phyloP scores from a whole-genome alignment of 2,113 vertebrate species.

The Lichenostomus cassidix region DNA sequence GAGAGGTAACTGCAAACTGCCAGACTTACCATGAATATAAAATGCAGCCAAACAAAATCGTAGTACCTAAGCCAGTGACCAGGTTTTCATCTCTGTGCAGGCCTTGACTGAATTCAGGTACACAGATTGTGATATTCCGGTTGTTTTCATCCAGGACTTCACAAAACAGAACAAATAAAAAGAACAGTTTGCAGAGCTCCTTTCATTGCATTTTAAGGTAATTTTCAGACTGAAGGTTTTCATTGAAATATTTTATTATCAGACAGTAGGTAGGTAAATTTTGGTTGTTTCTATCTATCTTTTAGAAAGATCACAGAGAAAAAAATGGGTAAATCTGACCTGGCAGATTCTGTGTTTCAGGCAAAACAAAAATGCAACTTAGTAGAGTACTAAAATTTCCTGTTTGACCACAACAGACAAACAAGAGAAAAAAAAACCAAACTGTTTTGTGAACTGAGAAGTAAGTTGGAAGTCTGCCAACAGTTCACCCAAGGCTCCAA shows the following conservation, averaged over 20 bases:
- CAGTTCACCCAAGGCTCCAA: not conserved
- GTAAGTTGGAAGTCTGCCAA: not conserved
- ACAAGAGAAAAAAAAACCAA: not conserved
- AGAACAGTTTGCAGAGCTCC: not conserved
- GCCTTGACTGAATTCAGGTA: constrained; percentile 83
- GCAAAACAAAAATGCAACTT: not conserved
- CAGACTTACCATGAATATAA: constrained; percentile 91
- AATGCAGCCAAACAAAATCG: constrained; percentile 87
- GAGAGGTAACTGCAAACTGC: not conserved
- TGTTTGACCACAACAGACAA: not conserved
- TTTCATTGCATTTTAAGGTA: not conserved
- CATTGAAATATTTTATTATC: not conserved
- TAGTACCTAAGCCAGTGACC: constrained; percentile 83
- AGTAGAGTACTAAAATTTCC: not conserved
- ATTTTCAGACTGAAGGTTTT: not conserved
- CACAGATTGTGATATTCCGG: constrained; percentile 86
- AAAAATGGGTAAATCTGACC: not conserved
- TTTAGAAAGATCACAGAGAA: not conserved
- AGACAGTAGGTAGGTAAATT: not conserved
- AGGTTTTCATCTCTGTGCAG: constrained; percentile 84
- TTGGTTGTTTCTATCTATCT: not conserved
- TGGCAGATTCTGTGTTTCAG: not conserved
- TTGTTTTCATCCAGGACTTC: constrained; percentile 75
- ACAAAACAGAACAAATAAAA: constrained; percentile 26
- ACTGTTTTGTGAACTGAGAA: not conserved